These are phyloP conservation scores for Phyllopteryx taeniolatus DNA, from an alignment of 2,113 vertebrate genomes.

Conservation along the genomic window DNA sequence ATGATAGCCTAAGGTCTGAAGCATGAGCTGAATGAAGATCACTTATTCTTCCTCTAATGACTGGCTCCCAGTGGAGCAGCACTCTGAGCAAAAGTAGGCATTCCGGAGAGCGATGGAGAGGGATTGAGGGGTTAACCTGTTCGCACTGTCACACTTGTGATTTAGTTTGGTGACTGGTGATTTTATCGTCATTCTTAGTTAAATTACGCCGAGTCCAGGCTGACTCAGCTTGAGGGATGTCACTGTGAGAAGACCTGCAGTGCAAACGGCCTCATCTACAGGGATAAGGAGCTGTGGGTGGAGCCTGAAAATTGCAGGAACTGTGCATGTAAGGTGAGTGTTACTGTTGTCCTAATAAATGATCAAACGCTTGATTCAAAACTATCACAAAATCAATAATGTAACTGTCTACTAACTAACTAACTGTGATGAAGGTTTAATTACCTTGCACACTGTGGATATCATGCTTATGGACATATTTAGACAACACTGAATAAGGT, in stretches of 20 bases:
- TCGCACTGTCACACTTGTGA: constrained; percentile 6
- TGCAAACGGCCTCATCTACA: constrained; percentile 81
- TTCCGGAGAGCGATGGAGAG: constrained; percentile 3
- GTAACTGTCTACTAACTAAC: too few species aligned
- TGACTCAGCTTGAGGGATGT: constrained; percentile 92
- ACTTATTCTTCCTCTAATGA: constrained; percentile 34
- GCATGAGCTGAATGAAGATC: constrained; percentile 50
- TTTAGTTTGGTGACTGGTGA: background rate
- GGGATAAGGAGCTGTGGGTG: constrained; percentile 90
- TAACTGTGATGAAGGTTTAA: background rate
- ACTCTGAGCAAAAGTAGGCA: constrained; percentile 5
- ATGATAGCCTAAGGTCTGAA: constrained; percentile 40
- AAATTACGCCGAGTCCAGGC: constrained; percentile 93
- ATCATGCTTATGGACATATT: background rate
- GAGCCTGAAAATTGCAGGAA: constrained; percentile 93
- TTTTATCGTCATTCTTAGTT: constrained; percentile 72
- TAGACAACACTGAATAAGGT: background rate
- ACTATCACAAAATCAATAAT: background rate
- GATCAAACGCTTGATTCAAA: background rate
- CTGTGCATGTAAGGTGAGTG: constrained; percentile 87
- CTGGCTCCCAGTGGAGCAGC: constrained; percentile 24
- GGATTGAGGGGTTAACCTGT: constrained; percentile 8
- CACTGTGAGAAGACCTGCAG: constrained; percentile 94
- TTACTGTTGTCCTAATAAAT: background rate
- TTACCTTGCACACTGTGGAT: background rate